Evolutionary conservation across 2,113 vertebrate genomes (phyloP).

Genomic region (Anas platyrhynchos): DNA sequence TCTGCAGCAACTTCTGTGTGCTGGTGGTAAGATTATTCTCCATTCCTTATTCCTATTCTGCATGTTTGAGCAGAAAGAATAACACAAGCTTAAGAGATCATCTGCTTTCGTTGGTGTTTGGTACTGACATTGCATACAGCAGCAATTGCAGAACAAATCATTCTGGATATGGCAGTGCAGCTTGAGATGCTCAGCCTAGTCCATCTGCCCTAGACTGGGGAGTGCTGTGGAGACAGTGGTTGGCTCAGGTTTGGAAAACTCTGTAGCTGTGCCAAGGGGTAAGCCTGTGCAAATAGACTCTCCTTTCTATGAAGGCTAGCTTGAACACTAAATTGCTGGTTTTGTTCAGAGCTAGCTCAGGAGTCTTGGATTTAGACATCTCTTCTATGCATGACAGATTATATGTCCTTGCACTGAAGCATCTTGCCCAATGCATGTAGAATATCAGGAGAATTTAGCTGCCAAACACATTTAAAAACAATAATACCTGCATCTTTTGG

Average conservation of each 20-base stretch:
- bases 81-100: background rate
- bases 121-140: background rate
- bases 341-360: background rate
- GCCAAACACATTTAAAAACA: background rate
- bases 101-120: background rate
- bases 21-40: background rate
- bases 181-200: background rate
- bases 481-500: background rate
- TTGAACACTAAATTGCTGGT: background rate
- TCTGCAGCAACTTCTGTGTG: background rate
- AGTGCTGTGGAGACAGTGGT: background rate
- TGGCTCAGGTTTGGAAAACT: background rate
- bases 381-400: background rate
- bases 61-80: background rate
- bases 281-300: background rate
- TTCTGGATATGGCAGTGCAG: background rate
- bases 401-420: background rate
- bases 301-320: background rate
- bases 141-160: background rate
- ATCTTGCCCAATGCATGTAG: background rate
- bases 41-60: background rate
- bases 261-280: background rate
- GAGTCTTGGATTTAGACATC: background rate
- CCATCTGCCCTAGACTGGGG: rapidly evolving
- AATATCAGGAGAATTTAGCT: background rate